Conservation (phyloP, 1,140 invertebrate genomes). For the Lasaia peninsularis region DNA sequence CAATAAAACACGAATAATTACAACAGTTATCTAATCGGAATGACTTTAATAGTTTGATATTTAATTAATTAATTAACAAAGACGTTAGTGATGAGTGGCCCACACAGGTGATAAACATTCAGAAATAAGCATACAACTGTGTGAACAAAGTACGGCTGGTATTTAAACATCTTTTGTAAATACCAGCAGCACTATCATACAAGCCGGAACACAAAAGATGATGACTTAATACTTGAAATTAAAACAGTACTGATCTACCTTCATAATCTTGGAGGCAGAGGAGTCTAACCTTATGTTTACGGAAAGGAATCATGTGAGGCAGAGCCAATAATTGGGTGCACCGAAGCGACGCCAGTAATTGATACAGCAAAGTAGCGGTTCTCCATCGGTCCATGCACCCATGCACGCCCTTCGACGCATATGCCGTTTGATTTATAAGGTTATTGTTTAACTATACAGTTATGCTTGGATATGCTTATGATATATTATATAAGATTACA, state of each 20-base stretch:
- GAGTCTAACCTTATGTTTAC: conserved; percentile 39
- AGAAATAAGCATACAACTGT: too few relatives aligned
- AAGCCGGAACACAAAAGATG: too few relatives aligned
- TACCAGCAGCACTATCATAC: too few relatives aligned
- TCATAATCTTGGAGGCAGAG: conserved; percentile 23
- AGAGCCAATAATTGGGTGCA: conserved; percentile 70
- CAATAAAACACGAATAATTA: not conserved
- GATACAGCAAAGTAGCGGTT: conserved; percentile 68
- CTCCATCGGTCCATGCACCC: conserved; percentile 43
- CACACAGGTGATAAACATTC: not conserved
- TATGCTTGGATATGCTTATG: too few relatives aligned
- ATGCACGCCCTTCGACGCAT: conserved; percentile 51
- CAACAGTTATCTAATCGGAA: not conserved
- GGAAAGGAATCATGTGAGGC: conserved; percentile 66
- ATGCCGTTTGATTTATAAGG: conserved; percentile 26
- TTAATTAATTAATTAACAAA: too few relatives aligned
- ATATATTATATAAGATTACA: too few relatives aligned
- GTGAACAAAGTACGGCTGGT: too few relatives aligned
- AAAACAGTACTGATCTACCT: conserved; percentile 11
- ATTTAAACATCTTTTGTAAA: too few relatives aligned
- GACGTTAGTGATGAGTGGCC: not conserved
- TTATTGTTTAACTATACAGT: too few relatives aligned
- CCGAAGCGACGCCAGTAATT: conserved; percentile 66
- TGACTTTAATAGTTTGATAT: not conserved
- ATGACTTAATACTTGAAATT: too few relatives aligned